Conservation (phyloP, 2,113 vertebrate species). For the Heliornis fulica region DNA sequence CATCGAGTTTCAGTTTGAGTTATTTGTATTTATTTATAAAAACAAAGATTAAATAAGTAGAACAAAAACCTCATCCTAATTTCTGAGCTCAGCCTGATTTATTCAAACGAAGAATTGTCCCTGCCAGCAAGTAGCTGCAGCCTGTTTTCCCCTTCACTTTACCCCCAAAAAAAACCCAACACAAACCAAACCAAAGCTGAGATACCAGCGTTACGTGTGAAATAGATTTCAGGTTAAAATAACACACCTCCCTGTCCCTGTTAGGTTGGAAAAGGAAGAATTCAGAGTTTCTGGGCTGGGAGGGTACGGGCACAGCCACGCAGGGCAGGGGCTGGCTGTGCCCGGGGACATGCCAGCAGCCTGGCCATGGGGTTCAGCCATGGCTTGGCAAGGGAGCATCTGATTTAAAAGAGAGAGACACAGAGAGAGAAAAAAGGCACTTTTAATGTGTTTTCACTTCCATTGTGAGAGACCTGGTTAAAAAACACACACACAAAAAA, state of each 20-base stretch:
- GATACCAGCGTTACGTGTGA: neutral
- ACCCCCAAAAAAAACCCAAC: no score
- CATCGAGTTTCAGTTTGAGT: constrained; percentile 99
- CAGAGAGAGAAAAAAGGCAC: neutral
- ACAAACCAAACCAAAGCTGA: neutral
- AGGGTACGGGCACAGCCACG: neutral
- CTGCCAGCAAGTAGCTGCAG: neutral
- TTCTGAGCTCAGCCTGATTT: constrained; percentile 62
- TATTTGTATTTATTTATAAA: constrained; percentile 98
- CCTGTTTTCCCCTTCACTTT: neutral
- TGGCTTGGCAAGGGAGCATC: neutral
- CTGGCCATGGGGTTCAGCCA: neutral
- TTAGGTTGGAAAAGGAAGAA: neutral
- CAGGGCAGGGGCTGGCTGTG: neutral
- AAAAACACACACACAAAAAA: constrained; percentile 30
- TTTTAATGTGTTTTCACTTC: constrained; percentile 61
- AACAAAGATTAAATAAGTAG: constrained; percentile 90
- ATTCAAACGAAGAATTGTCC: neutral
- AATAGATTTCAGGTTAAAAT: neutral
- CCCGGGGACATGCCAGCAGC: no score
- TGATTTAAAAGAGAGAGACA: neutral
- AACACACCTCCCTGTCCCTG: neutral
- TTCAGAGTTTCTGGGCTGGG: fast-evolving
- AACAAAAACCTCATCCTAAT: constrained; percentile 71
- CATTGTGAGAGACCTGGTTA: constrained; percentile 41